Percentiles rank a stretch among this genome's conserved stretches.
Evolutionary conservation across 2,888 invertebrate species (phyloP).

Genomic region (Macaria notata): DNA sequence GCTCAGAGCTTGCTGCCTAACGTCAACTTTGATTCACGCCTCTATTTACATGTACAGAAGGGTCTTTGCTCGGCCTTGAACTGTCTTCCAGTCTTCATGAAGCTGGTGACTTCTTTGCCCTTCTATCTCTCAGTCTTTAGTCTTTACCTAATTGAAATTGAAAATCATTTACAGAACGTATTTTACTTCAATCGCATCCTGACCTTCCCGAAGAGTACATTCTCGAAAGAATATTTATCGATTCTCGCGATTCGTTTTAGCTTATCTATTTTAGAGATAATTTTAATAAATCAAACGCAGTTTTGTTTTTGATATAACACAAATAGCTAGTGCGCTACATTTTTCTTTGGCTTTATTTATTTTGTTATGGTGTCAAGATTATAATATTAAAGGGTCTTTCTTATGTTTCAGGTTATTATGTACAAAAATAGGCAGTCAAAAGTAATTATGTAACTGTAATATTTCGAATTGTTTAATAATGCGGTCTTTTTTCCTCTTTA

Average conservation of each 20-base stretch:
- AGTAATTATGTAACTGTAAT: no score
- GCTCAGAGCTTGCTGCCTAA: constrained; percentile 18
- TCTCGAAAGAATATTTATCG: constrained; percentile 1
- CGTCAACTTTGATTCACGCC: constrained; percentile 26
- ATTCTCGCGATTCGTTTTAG: background rate
- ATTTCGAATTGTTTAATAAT: no score
- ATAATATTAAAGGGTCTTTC: no score
- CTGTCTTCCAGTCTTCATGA: constrained; percentile 34
- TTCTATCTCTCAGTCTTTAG: background rate
- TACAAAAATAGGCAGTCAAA: no score
- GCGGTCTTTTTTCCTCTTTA: no score
- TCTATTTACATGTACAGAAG: constrained; percentile 23
- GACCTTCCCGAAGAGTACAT: constrained; percentile 8
- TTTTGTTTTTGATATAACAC: no score
- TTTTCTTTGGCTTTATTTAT: no score
- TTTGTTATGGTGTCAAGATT: no score
- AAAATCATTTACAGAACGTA: background rate
- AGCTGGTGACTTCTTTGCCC: constrained; percentile 22
- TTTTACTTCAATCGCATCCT: constrained; percentile 1
- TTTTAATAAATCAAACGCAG: no score
- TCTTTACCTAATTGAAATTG: constrained; percentile 4
- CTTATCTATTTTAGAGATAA: no score
- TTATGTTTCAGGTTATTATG: no score
- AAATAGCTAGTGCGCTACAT: no score
- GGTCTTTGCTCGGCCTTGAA: constrained; percentile 41